Evolutionary conservation across 1,140 invertebrate genomes (phyloP).

Genomic region (Magallana angulata): DNA sequence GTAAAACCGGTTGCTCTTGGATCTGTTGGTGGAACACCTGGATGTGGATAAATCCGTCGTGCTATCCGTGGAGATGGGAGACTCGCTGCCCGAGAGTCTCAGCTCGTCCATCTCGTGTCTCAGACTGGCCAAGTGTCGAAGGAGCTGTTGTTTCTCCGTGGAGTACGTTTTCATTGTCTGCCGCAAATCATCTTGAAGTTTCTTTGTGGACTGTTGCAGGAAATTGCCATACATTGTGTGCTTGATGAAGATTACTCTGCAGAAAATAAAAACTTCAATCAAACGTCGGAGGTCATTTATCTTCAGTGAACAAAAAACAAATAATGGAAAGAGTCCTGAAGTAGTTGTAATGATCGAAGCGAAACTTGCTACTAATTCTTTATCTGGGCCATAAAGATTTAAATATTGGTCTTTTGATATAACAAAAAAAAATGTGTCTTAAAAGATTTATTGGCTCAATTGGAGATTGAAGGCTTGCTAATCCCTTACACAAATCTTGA

Average conservation of each 20-base stretch:
- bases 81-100: conserved; percentile 37
- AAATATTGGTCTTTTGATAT: background rate
- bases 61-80: conserved; percentile 41
- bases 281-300: background rate
- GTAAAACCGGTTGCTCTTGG: conserved; percentile 52
- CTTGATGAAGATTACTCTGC: conserved; percentile 50
- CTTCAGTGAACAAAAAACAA: background rate
- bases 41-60: conserved; percentile 35
- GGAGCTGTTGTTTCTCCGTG: conserved; percentile 62
- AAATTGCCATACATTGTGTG: conserved; percentile 58
- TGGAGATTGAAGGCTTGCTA: background rate
- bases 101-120: conserved; percentile 53
- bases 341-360: background rate
- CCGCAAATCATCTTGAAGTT: conserved; percentile 63
- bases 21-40: background rate
- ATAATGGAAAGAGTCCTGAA: too few relatives aligned
- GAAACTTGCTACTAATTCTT: background rate
- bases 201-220: conserved; percentile 58
- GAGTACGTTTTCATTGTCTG: conserved; percentile 64
- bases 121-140: conserved; percentile 61
- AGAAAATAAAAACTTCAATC: conserved; percentile 19
- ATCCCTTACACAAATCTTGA: conserved; percentile 7
- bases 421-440: background rate
- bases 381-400: background rate
- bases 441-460: background rate